Evolutionary conservation across 2,888 invertebrate genomes (phyloP).

Genomic region (Synergus umbraculus): DNA sequence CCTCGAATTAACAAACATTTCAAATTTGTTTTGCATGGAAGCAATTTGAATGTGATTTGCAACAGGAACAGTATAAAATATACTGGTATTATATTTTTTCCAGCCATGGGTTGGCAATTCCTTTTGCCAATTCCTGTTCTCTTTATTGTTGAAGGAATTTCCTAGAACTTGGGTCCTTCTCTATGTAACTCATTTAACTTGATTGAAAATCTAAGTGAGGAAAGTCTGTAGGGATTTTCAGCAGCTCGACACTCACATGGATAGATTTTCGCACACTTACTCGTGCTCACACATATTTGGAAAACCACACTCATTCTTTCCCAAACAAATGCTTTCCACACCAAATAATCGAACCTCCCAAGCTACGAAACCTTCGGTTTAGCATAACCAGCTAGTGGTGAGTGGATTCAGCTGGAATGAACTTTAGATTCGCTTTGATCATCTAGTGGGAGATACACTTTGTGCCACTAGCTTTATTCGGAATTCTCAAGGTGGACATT

Average conservation of each 20-base stretch:
- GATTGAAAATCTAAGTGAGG: background rate
- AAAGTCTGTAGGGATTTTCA: background rate
- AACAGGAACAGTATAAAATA: background rate
- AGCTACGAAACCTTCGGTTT: conserved; percentile 40
- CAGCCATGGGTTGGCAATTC: too few relatives aligned
- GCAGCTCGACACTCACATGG: background rate
- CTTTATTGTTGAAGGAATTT: background rate
- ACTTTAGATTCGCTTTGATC: conserved; percentile 67
- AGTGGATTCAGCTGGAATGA: conserved; percentile 62
- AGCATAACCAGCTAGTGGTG: conserved; percentile 51
- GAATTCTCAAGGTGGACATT: conserved; percentile 11
- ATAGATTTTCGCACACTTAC: background rate
- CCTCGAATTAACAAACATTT: too few relatives aligned
- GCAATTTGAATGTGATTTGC: background rate
- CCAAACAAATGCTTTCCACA: conserved; percentile 23
- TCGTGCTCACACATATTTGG: background rate
- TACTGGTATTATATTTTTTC: too few relatives aligned
- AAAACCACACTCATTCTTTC: conserved; percentile 1
- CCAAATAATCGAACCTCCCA: conserved; percentile 3
- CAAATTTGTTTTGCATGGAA: too few relatives aligned
- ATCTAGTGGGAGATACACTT: conserved; percentile 31
- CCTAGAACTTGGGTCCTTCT: background rate
- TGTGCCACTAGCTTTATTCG: background rate
- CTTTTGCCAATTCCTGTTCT: background rate
- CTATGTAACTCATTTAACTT: background rate